These are phyloP conservation scores for Epinotia bilunana DNA, from an alignment of 2,888 invertebrate species.

Conservation along the genomic window DNA sequence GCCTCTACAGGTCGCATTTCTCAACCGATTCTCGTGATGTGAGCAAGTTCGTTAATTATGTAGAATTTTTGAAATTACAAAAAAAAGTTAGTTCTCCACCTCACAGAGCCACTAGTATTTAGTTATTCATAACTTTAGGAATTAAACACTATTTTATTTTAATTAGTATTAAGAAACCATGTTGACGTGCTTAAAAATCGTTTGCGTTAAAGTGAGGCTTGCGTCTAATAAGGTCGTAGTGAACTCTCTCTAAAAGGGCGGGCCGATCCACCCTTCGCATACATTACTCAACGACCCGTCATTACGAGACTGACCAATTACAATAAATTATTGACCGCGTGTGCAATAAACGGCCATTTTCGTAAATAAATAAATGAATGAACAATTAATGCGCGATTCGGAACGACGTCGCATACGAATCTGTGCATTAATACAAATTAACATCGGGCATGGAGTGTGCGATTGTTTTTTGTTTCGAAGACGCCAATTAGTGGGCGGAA, in stretches of 20 bases:
- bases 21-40: too few relatives aligned
- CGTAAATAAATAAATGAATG: constrained; percentile 77
- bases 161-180: not conserved
- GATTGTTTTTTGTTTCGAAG: constrained; percentile 59
- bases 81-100: too few relatives aligned
- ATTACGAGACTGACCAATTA: constrained; percentile 76
- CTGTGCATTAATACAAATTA: constrained; percentile 77
- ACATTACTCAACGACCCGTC: constrained; percentile 58
- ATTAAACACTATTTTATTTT: not conserved
- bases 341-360: constrained; percentile 75
- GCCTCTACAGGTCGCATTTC: too few relatives aligned
- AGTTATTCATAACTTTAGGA: too few relatives aligned
- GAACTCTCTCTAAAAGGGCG: constrained; percentile 45
- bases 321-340: constrained; percentile 73
- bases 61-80: too few relatives aligned
- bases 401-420: constrained; percentile 75
- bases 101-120: too few relatives aligned
- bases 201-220: not conserved
- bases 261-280: constrained; percentile 52
- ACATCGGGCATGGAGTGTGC: constrained; percentile 60
- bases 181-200: not conserved
- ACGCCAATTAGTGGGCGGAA: constrained; percentile 67
- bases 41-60: too few relatives aligned
- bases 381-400: constrained; percentile 72
- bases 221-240: not conserved